A percentile compares a stretch with the other conserved stretches of the same genome.
Conservation (phyloP, 2,797 vertebrate species). For the Strix occidentalis region DNA sequence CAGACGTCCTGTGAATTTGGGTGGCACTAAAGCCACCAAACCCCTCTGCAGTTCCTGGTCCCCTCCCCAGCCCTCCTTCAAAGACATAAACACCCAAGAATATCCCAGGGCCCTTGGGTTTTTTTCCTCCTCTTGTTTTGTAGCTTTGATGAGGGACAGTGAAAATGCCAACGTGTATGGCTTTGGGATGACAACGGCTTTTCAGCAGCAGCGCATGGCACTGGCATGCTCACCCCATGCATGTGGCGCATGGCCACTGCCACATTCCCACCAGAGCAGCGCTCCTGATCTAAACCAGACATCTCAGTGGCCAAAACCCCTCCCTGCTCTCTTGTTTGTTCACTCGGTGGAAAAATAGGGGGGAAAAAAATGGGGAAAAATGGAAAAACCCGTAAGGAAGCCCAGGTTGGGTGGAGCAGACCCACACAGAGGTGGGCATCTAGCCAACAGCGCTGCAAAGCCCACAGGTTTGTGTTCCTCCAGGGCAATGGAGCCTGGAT, state of each 20-base stretch:
- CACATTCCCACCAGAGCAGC: fast-evolving
- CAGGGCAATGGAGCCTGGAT: fast-evolving
- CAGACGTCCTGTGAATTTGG: fast-evolving
- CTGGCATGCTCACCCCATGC: fast-evolving
- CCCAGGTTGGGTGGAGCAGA: not conserved
- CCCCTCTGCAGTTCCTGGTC: not conserved
- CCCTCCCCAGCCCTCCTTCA: not conserved
- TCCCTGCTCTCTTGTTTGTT: not conserved
- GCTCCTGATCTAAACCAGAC: not conserved
- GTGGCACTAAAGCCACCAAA: not conserved
- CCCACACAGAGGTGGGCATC: not conserved
- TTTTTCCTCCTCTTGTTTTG: not conserved
- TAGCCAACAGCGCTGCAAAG: not conserved
- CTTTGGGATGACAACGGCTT: not conserved
- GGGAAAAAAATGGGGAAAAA: not conserved
- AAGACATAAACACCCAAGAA: not conserved
- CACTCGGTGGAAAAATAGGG: not conserved
- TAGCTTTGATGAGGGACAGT: not conserved
- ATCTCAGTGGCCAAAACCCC: not conserved
- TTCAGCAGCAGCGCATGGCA: fast-evolving
- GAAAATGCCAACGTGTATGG: fast-evolving
- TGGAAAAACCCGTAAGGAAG: not conserved
- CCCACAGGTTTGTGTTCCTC: not conserved
- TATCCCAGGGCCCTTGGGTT: too few species aligned
- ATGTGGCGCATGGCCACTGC: not conserved